Evolutionary conservation across 2,888 invertebrate genomes (phyloP).

Genomic region (Smittia sp.): DNA sequence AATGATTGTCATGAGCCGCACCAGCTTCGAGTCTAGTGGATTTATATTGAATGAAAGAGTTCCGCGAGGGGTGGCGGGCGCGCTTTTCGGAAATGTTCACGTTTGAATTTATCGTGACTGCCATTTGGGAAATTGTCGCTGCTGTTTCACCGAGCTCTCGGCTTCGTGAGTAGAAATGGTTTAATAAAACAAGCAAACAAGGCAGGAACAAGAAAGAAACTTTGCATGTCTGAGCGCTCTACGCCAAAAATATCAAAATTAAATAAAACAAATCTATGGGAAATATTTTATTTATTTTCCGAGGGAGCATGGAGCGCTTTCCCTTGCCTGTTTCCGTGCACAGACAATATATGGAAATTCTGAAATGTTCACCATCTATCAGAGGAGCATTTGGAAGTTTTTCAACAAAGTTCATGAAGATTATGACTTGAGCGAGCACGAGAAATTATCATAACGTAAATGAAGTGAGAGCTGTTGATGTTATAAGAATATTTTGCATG

Average conservation of each 20-base stretch:
- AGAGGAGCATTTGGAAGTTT: background rate
- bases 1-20: background rate
- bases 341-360: background rate
- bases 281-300: constrained; percentile 11
- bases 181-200: constrained; percentile 4
- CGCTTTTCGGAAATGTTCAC: background rate
- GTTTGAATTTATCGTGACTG: background rate
- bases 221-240: background rate
- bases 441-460: constrained; percentile 36
- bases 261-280: background rate
- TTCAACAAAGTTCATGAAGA: background rate
- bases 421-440: background rate
- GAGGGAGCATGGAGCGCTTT: background rate
- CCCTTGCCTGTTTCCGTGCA: background rate
- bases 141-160: background rate
- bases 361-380: background rate
- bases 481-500: too few species aligned
- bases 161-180: background rate
- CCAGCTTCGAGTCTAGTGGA: background rate
- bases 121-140: background rate
- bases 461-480: too few species aligned
- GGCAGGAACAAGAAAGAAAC: background rate
- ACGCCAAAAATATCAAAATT: constrained; percentile 14
- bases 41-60: background rate
- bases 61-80: background rate